Percentiles rank a stretch among this genome's conserved stretches.
phyloP scores from a whole-genome alignment of 2,888 invertebrate species.

The Halictus quadricinctus region DNA sequence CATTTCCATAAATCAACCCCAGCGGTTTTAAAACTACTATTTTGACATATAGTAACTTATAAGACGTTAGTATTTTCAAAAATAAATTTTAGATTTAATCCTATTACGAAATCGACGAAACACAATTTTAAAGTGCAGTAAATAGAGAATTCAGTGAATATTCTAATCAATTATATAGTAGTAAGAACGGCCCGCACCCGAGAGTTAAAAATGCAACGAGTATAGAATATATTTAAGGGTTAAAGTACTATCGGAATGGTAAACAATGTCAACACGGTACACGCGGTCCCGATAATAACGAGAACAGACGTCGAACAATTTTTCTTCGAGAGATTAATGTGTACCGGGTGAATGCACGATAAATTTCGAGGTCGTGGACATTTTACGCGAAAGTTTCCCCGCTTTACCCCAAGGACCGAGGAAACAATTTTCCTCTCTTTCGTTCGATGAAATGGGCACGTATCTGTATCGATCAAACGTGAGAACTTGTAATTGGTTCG shows the following conservation, averaged over 20 bases:
- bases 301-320: not conserved
- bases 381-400: not conserved
- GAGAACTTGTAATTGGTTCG: slow-evolving; percentile 35
- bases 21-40: too few species aligned
- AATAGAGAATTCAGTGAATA: too few species aligned
- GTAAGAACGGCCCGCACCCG: not conserved
- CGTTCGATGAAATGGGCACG: not conserved
- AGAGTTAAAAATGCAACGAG: not conserved
- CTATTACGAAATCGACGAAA: too few species aligned
- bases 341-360: not conserved
- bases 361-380: not conserved
- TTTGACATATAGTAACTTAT: too few species aligned
- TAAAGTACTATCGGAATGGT: not conserved
- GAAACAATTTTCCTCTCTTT: slow-evolving; percentile 2
- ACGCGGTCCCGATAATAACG: not conserved
- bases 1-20: not conserved
- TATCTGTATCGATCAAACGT: slow-evolving; percentile 30
- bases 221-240: not conserved
- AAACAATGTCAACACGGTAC: not conserved
- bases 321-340: not conserved
- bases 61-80: too few species aligned
- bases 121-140: too few species aligned
- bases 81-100: too few species aligned
- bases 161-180: not conserved
- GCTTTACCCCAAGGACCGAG: not conserved